These are phyloP conservation scores for Pristionchus exspectatus DNA, from an alignment of 2,888 invertebrate genomes.

Conservation along the genomic window DNA sequence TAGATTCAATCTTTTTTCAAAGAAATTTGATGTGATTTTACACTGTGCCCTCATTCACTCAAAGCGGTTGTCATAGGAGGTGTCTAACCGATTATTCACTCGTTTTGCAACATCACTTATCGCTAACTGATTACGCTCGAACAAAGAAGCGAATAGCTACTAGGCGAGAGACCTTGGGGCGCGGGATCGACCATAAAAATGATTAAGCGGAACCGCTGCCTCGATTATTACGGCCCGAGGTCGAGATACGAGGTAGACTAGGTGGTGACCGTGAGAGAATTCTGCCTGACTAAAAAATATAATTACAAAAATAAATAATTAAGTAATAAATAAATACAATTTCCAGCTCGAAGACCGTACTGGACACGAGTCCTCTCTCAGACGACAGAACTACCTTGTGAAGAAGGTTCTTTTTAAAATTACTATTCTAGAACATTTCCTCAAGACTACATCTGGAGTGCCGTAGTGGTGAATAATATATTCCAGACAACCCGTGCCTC, in stretches of 20 bases:
- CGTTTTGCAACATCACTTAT: background rate
- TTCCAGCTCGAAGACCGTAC: conserved; percentile 53
- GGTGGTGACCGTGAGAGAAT: background rate
- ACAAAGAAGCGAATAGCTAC: background rate
- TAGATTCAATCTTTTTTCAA: background rate
- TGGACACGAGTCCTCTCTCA: background rate
- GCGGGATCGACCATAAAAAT: background rate
- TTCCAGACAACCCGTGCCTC: conserved; percentile 24
- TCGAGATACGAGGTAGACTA: background rate
- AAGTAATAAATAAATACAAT: no score
- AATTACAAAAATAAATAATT: no score
- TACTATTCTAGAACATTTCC: no score
- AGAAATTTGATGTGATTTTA: background rate
- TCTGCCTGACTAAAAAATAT: background rate
- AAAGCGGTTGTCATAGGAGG: no score
- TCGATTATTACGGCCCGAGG: background rate
- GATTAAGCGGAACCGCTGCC: background rate
- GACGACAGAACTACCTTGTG: conserved; percentile 34
- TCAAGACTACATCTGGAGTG: background rate
- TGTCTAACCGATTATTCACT: background rate
- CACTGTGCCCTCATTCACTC: background rate
- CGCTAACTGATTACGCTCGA: background rate
- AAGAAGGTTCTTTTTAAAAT: background rate
- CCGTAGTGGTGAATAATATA: background rate
- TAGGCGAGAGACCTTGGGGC: background rate